Conservation (phyloP, 2,113 vertebrate genomes). For the Pteruthius melanotis region DNA sequence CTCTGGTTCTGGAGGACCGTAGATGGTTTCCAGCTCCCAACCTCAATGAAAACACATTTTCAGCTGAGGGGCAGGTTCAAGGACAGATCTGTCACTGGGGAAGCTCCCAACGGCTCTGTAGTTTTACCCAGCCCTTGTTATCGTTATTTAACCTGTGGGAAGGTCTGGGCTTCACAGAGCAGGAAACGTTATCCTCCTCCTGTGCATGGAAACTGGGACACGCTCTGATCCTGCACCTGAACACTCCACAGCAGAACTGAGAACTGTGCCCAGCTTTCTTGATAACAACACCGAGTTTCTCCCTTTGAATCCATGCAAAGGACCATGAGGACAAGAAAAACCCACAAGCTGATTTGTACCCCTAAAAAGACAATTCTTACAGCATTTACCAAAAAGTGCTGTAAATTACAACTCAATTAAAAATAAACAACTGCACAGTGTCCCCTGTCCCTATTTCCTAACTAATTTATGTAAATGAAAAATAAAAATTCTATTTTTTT, state of each 20-base stretch:
- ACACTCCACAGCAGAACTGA: rapidly evolving
- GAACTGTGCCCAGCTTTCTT: neutral
- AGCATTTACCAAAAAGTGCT: neutral
- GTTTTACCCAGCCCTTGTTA: neutral
- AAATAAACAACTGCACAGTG: neutral
- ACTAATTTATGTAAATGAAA: neutral
- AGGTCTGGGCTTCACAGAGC: neutral
- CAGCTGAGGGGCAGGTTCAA: neutral
- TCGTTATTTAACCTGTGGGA: neutral
- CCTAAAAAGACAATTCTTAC: neutral
- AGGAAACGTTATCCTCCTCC: neutral
- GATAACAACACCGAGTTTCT: neutral
- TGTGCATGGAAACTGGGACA: neutral
- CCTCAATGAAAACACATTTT: neutral
- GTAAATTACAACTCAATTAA: neutral
- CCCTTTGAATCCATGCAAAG: neutral
- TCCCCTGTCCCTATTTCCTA: neutral
- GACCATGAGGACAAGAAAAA: neutral
- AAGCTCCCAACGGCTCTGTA: neutral
- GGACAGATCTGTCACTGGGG: neutral
- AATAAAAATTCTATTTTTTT: neutral
- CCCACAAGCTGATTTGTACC: neutral
- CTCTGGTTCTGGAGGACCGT: neutral
- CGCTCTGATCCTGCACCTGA: rapidly evolving
- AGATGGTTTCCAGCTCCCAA: neutral